These are phyloP conservation scores for Ceratoteleas bidentatus DNA, from an alignment of 1,140 invertebrate species.

Conservation along the genomic window DNA sequence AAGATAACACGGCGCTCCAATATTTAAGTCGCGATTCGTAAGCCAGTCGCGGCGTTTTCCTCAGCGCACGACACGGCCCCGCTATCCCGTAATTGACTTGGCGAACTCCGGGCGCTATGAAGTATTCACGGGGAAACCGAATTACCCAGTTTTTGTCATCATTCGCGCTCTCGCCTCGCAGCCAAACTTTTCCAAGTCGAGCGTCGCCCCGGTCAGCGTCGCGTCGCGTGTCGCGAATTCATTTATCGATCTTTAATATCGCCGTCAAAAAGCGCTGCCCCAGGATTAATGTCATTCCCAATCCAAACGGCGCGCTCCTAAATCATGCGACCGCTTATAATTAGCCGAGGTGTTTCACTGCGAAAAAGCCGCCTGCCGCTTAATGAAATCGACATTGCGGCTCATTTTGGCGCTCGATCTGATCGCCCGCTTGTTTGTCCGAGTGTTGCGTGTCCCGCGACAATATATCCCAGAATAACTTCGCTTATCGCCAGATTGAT, in stretches of 20 bases:
- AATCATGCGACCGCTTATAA: conserved; percentile 35
- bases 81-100: conserved; percentile 47
- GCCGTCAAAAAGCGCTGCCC: too few relatives aligned
- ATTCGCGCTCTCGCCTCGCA: not conserved
- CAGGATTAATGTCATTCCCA: conserved; percentile 35
- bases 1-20: not conserved
- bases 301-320: conserved; percentile 27
- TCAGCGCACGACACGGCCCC: not conserved
- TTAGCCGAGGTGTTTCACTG: not conserved
- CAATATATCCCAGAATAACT: conserved; percentile 43
- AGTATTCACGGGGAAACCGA: conserved; percentile 32
- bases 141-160: conserved; percentile 31
- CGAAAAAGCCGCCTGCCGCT: not conserved
- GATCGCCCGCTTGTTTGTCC: conserved; percentile 24
- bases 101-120: conserved; percentile 16
- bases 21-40: conserved; percentile 40
- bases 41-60: not conserved
- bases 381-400: conserved; percentile 45
- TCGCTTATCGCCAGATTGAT: conserved; percentile 53
- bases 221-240: conserved; percentile 34
- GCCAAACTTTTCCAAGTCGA: conserved; percentile 7
- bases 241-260: conserved; percentile 44
- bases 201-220: conserved; percentile 17
- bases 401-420: conserved; percentile 30
- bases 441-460: conserved; percentile 50